These are phyloP conservation scores for Epirrita christyi DNA, from an alignment of 2,888 invertebrate genomes.

Conservation along the genomic window DNA sequence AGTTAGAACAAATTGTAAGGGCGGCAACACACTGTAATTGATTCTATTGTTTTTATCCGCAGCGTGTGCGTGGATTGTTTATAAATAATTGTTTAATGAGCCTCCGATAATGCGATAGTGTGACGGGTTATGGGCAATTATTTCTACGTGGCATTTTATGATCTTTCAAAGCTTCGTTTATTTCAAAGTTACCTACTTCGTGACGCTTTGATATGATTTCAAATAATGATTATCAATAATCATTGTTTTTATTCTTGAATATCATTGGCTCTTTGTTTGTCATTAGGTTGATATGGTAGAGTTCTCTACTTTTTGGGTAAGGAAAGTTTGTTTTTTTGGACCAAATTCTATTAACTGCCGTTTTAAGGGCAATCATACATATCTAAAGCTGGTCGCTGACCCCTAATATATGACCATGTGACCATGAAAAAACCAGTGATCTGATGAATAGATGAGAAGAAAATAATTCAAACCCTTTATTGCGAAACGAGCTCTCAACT, in stretches of 20 bases:
- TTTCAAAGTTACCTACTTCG: background rate
- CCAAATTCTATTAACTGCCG: too few species aligned
- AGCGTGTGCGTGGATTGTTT: slow-evolving; percentile 35
- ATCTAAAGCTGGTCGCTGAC: too few species aligned
- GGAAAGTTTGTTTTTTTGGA: too few species aligned
- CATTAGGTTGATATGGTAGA: too few species aligned
- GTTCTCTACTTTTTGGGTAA: too few species aligned
- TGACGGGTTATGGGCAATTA: slow-evolving; percentile 26
- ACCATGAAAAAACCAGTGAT: background rate
- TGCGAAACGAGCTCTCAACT: slow-evolving; percentile 14
- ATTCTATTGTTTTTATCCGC: slow-evolving; percentile 39
- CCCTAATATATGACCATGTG: too few species aligned
- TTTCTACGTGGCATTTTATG: slow-evolving; percentile 16
- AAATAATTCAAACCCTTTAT: background rate
- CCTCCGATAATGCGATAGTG: slow-evolving; percentile 35
- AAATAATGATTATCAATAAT: too few species aligned
- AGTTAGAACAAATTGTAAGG: slow-evolving; percentile 41
- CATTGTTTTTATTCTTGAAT: too few species aligned
- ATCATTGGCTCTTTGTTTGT: too few species aligned
- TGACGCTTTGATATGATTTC: background rate
- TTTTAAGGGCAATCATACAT: too few species aligned
- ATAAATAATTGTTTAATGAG: slow-evolving; percentile 40
- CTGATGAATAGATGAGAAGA: background rate
- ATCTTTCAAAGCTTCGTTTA: background rate
- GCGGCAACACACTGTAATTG: slow-evolving; percentile 39